phyloP scores from a whole-genome alignment of 2,888 invertebrate genomes.

The Lamellibrachia satsuma region DNA sequence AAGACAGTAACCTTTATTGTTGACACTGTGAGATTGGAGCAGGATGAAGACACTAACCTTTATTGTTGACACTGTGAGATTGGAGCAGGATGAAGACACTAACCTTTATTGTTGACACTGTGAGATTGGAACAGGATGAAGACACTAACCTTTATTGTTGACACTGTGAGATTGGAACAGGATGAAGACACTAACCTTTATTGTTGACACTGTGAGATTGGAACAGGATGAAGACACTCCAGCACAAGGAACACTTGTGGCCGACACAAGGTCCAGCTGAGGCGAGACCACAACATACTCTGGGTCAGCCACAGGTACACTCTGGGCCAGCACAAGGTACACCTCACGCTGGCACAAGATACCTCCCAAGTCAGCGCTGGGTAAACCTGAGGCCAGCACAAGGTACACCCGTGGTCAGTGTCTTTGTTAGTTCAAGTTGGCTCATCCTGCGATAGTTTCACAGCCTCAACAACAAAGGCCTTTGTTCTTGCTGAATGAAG shows the following conservation, averaged over 20 bases:
- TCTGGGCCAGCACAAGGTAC: not conserved
- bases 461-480: not conserved
- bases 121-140: not conserved
- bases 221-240: not conserved
- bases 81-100: not conserved
- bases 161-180: no score
- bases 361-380: not conserved
- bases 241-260: not conserved
- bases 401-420: not conserved
- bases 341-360: not conserved
- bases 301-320: not conserved
- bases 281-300: not conserved
- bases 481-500: not conserved
- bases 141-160: no score
- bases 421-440: not conserved
- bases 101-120: not conserved
- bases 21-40: not conserved
- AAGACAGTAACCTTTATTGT: not conserved
- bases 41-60: not conserved
- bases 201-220: not conserved
- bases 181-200: no score
- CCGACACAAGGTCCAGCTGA: not conserved
- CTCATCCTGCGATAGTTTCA: conserved; percentile 1
- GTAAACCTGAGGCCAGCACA: not conserved
- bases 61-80: not conserved